phyloP scores from a whole-genome alignment of 2,113 vertebrate genomes.

The Abramis brama region DNA sequence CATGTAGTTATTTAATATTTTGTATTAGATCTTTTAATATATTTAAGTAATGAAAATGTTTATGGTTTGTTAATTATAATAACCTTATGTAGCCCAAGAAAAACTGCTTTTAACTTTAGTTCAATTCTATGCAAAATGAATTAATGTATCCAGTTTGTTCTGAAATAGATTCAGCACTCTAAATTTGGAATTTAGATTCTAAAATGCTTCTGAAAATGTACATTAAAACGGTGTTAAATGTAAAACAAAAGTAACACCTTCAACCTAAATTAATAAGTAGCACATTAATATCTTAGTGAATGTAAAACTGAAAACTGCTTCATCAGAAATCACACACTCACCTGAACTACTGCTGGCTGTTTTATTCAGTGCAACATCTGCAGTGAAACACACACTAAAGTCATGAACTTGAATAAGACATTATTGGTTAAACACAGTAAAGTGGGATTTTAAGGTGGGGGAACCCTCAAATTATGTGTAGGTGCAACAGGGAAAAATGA shows the following conservation, averaged over 20 bases:
- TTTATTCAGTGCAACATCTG: constrained; percentile 45
- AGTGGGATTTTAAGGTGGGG: no score
- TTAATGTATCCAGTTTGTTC: neutral
- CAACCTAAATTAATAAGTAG: neutral
- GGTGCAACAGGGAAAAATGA: no score
- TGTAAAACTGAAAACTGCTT: neutral
- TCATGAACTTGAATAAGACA: neutral
- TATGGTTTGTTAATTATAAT: neutral
- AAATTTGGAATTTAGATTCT: neutral
- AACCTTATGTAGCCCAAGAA: no score
- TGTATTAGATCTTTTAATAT: no score
- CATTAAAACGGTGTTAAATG: neutral
- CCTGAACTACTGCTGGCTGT: constrained; percentile 55
- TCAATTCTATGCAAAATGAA: neutral
- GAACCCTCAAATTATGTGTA: no score
- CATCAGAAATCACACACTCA: constrained; percentile 37
- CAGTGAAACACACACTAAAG: constrained; percentile 45
- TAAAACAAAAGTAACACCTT: no score
- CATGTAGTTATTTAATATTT: no score
- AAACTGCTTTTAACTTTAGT: no score
- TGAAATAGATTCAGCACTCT: neutral
- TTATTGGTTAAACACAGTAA: neutral
- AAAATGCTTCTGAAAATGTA: neutral
- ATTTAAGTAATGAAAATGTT: no score
- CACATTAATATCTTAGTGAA: neutral